These are phyloP conservation scores for Cotesia typhae DNA, from an alignment of 1,140 invertebrate species.

Conservation along the genomic window DNA sequence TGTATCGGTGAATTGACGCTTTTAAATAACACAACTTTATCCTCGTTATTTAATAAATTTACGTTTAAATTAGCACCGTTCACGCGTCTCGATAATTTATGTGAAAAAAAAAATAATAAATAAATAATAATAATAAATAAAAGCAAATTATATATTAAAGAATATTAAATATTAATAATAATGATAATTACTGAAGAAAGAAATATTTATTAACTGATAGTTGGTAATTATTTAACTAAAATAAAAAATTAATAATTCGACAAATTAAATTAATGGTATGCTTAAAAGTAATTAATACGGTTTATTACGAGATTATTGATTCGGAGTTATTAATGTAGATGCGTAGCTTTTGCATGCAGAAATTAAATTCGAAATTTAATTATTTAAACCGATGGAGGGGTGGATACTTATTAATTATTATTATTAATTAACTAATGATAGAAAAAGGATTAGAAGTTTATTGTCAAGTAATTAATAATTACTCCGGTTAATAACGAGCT, in stretches of 20 bases:
- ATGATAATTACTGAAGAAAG: neutral
- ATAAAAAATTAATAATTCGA: neutral
- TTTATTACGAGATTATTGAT: slow-evolving; percentile 37
- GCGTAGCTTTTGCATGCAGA: slow-evolving; percentile 50
- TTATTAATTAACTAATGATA: neutral
- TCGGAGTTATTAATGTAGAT: slow-evolving; percentile 41
- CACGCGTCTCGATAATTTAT: neutral
- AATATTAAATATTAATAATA: neutral
- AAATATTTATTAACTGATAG: neutral
- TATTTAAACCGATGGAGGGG: slow-evolving; percentile 7
- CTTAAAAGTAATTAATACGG: slow-evolving; percentile 23
- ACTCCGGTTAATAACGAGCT: too few species aligned
- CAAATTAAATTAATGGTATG: slow-evolving; percentile 7
- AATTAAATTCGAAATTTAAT: slow-evolving; percentile 46
- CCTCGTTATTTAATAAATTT: neutral
- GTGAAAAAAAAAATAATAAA: neutral
- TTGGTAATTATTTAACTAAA: too few species aligned
- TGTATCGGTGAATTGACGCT: slow-evolving; percentile 16
- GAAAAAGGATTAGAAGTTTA: neutral
- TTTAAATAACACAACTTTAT: slow-evolving; percentile 16
- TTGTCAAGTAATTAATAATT: neutral
- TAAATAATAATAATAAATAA: neutral
- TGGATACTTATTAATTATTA: neutral
- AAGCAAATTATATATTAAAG: neutral
- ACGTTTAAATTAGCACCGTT: neutral